phyloP scores from a whole-genome alignment of 1,140 invertebrate species.

The Thaumetopoea pityocampa region DNA sequence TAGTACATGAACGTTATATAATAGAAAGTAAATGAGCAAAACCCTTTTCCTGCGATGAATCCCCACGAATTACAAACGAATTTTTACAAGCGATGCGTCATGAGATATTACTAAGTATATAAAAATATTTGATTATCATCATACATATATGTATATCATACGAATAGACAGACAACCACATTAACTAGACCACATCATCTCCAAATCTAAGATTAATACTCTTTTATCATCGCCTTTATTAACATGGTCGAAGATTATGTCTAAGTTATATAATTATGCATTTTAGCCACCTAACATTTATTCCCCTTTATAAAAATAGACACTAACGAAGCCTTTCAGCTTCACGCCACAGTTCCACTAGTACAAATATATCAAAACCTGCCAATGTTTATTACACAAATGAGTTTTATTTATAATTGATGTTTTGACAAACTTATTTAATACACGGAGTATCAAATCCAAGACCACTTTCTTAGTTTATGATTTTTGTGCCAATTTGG shows the following conservation, averaged over 20 bases:
- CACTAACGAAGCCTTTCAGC: slow-evolving; percentile 27
- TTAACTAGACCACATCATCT: background rate
- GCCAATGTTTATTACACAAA: slow-evolving; percentile 31
- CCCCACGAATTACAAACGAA: slow-evolving; percentile 4
- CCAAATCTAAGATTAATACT: background rate
- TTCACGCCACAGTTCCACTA: slow-evolving; percentile 21
- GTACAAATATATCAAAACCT: slow-evolving; percentile 50
- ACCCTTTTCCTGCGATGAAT: slow-evolving; percentile 6
- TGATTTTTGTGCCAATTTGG: too few relatives aligned
- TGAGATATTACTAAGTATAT: too few relatives aligned
- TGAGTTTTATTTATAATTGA: slow-evolving; percentile 22
- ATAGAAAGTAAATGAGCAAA: slow-evolving; percentile 42
- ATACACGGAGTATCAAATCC: too few relatives aligned
- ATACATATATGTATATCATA: slow-evolving; percentile 17
- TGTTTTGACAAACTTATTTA: slow-evolving; percentile 38
- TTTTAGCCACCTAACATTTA: slow-evolving; percentile 60
- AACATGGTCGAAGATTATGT: slow-evolving; percentile 15
- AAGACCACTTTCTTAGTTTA: too few relatives aligned
- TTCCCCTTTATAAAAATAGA: slow-evolving; percentile 61
- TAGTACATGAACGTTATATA: slow-evolving; percentile 39
- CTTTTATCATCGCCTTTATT: background rate
- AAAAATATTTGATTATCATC: slow-evolving; percentile 20
- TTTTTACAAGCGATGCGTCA: too few relatives aligned
- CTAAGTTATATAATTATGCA: slow-evolving; percentile 34
- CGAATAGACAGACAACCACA: slow-evolving; percentile 14